These are phyloP conservation scores for Mirza zaza DNA, from an alignment of 2,113 vertebrate genomes.

Conservation along the genomic window DNA sequence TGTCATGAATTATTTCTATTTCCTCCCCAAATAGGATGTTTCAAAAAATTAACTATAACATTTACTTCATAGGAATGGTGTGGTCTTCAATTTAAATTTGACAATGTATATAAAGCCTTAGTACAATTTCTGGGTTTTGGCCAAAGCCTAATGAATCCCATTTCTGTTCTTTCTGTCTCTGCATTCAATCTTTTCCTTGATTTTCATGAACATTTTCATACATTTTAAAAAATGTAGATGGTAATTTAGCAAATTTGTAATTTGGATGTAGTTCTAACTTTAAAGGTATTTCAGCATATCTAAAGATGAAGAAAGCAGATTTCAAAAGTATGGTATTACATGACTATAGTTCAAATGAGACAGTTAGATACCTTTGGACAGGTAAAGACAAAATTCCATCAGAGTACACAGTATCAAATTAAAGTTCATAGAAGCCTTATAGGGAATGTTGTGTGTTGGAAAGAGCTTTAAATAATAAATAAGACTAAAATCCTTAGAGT, in stretches of 20 bases:
- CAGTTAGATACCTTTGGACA: neutral
- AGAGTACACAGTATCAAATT: neutral
- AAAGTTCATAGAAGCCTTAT: neutral
- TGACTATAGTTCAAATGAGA: neutral
- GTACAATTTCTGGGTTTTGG: neutral
- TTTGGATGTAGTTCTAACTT: neutral
- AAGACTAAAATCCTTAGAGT: conserved; percentile 7
- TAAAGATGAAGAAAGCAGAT: neutral
- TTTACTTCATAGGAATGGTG: neutral
- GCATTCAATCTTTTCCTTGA: neutral
- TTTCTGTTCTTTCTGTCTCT: neutral
- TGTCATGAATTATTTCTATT: conserved; percentile 43
- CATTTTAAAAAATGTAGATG: neutral
- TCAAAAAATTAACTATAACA: conserved; percentile 1
- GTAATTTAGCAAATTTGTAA: neutral
- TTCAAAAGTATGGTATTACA: neutral
- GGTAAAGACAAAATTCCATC: neutral
- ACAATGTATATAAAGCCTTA: neutral
- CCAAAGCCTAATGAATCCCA: conserved; percentile 8
- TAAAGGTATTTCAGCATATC: neutral
- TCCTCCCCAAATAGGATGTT: conserved; percentile 4
- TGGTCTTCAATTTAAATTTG: conserved; percentile 39
- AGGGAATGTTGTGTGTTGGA: neutral
- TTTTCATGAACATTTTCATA: neutral
- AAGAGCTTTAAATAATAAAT: conserved; percentile 26